These are phyloP conservation scores for Drosophila koepferae DNA, from an alignment of 2,888 invertebrate genomes.

Conservation along the genomic window DNA sequence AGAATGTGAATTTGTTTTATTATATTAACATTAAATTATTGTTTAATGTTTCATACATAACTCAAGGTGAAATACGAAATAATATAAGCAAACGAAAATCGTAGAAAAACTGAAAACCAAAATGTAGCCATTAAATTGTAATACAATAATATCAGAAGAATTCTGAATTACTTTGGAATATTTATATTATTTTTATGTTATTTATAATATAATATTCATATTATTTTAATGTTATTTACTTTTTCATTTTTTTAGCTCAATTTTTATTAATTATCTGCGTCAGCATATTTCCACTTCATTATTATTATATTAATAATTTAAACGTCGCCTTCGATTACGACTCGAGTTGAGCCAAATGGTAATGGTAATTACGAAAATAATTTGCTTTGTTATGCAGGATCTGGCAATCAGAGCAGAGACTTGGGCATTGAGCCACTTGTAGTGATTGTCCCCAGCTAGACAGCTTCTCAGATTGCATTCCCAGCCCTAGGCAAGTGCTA, in stretches of 20 bases:
- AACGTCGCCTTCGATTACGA: constrained; percentile 11
- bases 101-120: too few species aligned
- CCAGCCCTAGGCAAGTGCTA: constrained; percentile 38
- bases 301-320: constrained; percentile 14
- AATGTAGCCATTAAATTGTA: too few species aligned
- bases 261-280: background rate
- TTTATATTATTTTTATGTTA: background rate
- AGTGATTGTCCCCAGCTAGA: constrained; percentile 40
- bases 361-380: constrained; percentile 34
- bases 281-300: constrained; percentile 5
- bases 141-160: too few species aligned
- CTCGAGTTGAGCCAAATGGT: constrained; percentile 7
- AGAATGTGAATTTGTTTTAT: background rate
- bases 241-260: background rate
- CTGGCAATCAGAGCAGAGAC: constrained; percentile 31
- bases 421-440: constrained; percentile 38
- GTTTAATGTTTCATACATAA: too few species aligned
- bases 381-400: constrained; percentile 33
- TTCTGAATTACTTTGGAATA: background rate
- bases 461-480: constrained; percentile 42
- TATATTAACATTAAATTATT: too few species aligned
- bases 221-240: background rate
- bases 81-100: too few species aligned
- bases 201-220: background rate
- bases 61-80: too few species aligned